These are phyloP conservation scores for Pteropus rufus DNA, from an alignment of 2,797 vertebrate species.

Conservation along the genomic window DNA sequence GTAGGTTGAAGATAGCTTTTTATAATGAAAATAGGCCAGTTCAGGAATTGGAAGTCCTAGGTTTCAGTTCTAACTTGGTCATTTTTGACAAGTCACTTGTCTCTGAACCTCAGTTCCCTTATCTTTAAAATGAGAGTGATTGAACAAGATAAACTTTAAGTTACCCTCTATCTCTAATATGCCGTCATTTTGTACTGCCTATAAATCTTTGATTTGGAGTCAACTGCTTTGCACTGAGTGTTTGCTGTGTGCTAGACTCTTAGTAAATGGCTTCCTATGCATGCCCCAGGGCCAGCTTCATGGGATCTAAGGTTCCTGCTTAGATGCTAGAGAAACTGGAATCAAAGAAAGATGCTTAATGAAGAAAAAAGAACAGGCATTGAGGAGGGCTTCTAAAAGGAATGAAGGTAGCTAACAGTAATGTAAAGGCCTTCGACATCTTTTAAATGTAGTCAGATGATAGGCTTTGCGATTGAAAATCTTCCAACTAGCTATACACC, in stretches of 20 bases:
- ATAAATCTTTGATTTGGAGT: neutral
- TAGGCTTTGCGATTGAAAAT: neutral
- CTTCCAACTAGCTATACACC: neutral
- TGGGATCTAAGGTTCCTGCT: neutral
- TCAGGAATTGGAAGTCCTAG: neutral
- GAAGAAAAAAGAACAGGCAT: neutral
- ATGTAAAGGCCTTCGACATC: neutral
- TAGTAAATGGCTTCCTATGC: neutral
- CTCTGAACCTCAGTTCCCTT: neutral
- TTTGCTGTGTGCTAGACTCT: neutral
- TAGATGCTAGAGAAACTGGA: neutral
- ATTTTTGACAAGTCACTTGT: neutral
- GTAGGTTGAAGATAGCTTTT: neutral
- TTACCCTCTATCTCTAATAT: neutral
- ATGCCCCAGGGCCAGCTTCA: neutral
- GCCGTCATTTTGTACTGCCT: neutral
- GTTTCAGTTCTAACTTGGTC: neutral
- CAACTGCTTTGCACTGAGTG: neutral
- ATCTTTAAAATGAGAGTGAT: slow-evolving; percentile 18
- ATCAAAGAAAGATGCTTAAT: neutral
- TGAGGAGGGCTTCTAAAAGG: neutral
- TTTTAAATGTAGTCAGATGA: neutral
- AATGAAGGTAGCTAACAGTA: neutral
- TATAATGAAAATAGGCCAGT: neutral
- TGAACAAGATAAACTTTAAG: neutral